Evolutionary conservation across 2,113 vertebrate species (phyloP), one percentile per base, ranked within the genome.

Genomic region (Albula goreensis): DNA sequence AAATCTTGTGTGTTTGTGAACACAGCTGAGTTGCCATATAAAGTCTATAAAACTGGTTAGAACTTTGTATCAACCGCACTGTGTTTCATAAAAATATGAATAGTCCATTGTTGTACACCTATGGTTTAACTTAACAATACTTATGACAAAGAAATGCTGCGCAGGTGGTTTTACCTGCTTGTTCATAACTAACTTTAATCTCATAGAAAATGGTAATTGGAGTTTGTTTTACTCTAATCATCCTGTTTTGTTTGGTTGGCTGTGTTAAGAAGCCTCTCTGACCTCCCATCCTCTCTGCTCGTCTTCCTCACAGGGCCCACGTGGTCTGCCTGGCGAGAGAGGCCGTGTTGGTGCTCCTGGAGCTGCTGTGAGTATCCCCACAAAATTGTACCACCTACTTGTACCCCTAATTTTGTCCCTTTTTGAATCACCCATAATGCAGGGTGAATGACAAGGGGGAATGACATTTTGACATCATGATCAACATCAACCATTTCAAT

Each of bases 281-380:
- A 19, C 84, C 19, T 74, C 22, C n/a, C 8, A 1, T 25, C 1
- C 8, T 81, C 50, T 70, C 9, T 84, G 53, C 66, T 8, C 89
- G 17, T 89, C 50, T 89, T 15, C 80, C 90, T 83, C 2, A 0
- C 83, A 99, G 98, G 98, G 98, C 88, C 97, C 97, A 84, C 98
- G 98, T 90, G 98, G 98, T 94, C 93, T 98, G 90, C 96, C 97
- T 17, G 98, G 98, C 0, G 98, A 99, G 96, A 97, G 98, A 97
- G 98, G 98, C 85, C 98, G 97, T 5, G 86, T 96, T 50, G 98
- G 98, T 85, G 83, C 97, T 13, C 7, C 93, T 48, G 98, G 98
- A 41, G 90, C 97, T 31, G 97, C 98, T 96, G 98, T 99, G 93
- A 99, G 98, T 98, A 88, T 6, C 70, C 17, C 22, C 2, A 8